These are phyloP conservation scores for Aleiodes leptofemur DNA, from an alignment of 2,888 invertebrate species.

Conservation along the genomic window DNA sequence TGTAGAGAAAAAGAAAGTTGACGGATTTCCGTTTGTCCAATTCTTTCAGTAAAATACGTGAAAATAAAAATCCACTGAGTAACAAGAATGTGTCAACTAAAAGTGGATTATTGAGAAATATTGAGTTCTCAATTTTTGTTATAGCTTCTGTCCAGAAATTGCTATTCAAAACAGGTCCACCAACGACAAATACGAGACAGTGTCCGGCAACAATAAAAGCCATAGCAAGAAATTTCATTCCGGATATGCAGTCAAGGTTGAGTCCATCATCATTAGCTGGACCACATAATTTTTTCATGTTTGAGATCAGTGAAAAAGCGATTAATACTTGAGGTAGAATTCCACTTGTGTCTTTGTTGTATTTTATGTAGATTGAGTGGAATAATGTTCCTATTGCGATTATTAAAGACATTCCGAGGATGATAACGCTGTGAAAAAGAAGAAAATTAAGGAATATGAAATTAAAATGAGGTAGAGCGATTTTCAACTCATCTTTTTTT, in stretches of 20 bases:
- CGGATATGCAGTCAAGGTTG: conserved; percentile 81
- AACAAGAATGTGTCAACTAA: conserved; percentile 85
- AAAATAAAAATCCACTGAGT: conserved; percentile 84
- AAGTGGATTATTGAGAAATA: conserved; percentile 82
- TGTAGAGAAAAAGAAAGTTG: conserved; percentile 80
- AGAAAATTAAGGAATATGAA: not conserved
- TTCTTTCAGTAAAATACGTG: conserved; percentile 81
- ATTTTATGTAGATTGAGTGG: conserved; percentile 60
- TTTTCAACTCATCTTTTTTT: not conserved
- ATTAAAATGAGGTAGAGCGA: not conserved
- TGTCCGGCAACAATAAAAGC: conserved; percentile 82
- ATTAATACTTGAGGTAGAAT: conserved; percentile 61
- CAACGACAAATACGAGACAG: conserved; percentile 81
- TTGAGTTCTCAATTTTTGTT: conserved; percentile 78
- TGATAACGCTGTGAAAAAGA: conserved; percentile 62
- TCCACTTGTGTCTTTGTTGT: conserved; percentile 55
- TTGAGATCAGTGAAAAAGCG: conserved; percentile 80
- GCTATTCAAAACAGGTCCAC: conserved; percentile 82
- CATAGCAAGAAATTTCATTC: conserved; percentile 84
- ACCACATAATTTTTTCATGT: conserved; percentile 79
- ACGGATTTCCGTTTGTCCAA: conserved; percentile 80
- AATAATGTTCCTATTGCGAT: conserved; percentile 65
- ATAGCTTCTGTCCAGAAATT: conserved; percentile 80
- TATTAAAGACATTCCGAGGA: conserved; percentile 60
- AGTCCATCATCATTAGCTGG: conserved; percentile 78